phyloP scores from a whole-genome alignment of 2,797 vertebrate genomes.

The Amniataba percoides region DNA sequence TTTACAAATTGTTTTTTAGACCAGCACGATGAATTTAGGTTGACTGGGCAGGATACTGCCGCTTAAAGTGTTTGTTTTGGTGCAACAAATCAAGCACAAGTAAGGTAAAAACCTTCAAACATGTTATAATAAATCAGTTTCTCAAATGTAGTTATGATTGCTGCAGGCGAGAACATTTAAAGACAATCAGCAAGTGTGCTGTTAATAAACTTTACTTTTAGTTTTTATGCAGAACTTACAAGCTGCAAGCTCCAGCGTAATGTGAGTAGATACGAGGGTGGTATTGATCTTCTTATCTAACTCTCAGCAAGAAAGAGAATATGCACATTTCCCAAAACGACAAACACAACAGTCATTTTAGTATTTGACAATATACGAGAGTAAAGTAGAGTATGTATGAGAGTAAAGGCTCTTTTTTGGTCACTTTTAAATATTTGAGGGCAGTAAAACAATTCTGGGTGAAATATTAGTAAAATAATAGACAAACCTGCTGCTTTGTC shows the following conservation, averaged over 20 bases:
- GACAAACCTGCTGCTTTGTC: neutral
- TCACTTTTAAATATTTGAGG: neutral
- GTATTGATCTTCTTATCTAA: neutral
- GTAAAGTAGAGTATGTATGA: no score
- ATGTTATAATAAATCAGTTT: neutral
- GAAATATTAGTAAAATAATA: neutral
- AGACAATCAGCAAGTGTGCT: neutral
- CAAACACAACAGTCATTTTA: neutral
- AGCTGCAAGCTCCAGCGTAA: no score
- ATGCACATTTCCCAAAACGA: neutral
- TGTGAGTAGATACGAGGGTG: neutral
- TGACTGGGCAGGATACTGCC: neutral
- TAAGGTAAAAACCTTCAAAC: neutral
- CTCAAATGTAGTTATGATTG: neutral
- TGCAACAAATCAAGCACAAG: neutral
- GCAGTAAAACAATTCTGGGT: neutral
- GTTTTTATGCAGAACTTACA: neutral
- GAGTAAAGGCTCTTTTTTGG: no score
- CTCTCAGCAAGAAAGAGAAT: neutral
- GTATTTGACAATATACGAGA: neutral
- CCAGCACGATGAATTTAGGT: neutral
- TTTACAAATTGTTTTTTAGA: conserved; percentile 10
- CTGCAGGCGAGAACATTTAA: neutral
- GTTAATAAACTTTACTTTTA: neutral
- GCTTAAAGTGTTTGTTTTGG: neutral